phyloP scores from a whole-genome alignment of 2,888 invertebrate genomes.

The Drosophila hamatofila region DNA sequence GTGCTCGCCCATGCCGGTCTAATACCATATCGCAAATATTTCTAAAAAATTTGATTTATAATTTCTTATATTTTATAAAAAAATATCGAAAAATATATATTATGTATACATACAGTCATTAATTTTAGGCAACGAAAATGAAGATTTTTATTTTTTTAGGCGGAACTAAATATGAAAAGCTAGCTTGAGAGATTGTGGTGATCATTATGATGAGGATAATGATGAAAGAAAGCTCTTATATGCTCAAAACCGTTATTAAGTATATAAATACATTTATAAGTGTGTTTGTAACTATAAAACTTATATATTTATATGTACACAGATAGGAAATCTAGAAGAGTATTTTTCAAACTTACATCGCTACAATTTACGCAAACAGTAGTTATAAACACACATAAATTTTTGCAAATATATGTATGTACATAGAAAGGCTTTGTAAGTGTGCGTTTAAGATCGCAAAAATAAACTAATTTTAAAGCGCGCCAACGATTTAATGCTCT shows the following conservation, averaged over 20 bases:
- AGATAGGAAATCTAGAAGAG: neutral
- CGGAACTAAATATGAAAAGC: neutral
- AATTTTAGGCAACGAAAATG: conserved; percentile 56
- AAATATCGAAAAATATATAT: conserved; percentile 41
- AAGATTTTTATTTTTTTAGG: neutral
- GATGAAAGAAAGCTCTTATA: neutral
- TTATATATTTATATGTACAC: neutral
- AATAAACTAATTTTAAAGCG: neutral
- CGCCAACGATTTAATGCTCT: neutral
- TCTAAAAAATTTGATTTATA: conserved; percentile 40
- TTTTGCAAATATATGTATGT: neutral
- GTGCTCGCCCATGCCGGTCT: conserved; percentile 89
- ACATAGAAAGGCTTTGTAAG: neutral
- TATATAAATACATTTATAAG: neutral
- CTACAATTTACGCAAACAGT: neutral
- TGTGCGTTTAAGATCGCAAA: neutral
- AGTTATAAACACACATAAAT: neutral
- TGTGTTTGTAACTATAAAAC: neutral
- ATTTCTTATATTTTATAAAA: conserved; percentile 42
- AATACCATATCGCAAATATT: conserved; percentile 84
- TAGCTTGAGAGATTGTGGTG: neutral
- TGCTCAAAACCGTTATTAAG: neutral
- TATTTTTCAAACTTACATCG: neutral
- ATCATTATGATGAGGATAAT: neutral
- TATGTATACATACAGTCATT: conserved; percentile 65